These are phyloP conservation scores for Spinibarbus caldwelli DNA, from an alignment of 2,797 vertebrate genomes.

Conservation along the genomic window DNA sequence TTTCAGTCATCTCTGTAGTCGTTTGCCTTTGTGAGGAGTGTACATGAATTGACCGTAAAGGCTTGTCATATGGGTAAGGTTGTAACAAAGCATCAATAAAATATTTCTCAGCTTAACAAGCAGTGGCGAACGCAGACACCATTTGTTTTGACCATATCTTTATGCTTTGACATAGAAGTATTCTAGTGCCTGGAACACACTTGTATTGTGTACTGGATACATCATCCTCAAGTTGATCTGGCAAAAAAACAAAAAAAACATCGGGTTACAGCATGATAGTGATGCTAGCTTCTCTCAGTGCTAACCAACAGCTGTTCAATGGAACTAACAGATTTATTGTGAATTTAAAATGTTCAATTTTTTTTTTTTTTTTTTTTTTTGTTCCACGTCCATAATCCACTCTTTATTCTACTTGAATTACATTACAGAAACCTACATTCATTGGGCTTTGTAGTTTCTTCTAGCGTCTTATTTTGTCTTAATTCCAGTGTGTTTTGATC, in stretches of 20 bases:
- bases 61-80: conserved; percentile 59
- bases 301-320: conserved; percentile 52
- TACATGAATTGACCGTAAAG: conserved; percentile 47
- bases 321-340: conserved; percentile 60
- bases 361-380: too few species aligned
- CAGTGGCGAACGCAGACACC: conserved; percentile 55
- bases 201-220: conserved; percentile 55
- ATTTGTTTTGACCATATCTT: conserved; percentile 63
- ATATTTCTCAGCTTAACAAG: conserved; percentile 64
- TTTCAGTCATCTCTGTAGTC: conserved; percentile 55
- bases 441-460: conserved; percentile 25
- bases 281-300: conserved; percentile 54
- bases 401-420: conserved; percentile 56
- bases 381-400: conserved; percentile 57
- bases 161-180: conserved; percentile 63
- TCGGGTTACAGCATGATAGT: conserved; percentile 55
- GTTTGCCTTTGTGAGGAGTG: conserved; percentile 56
- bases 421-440: conserved; percentile 52
- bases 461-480: not conserved
- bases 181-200: conserved; percentile 61
- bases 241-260: conserved; percentile 23
- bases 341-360: conserved; percentile 57
- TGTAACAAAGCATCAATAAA: conserved; percentile 67
- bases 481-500: not conserved
- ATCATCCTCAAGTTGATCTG: conserved; percentile 49